Evolutionary conservation across 2,888 invertebrate species (phyloP), one percentile per base, ranked within the genome.

Genomic region (Apodemia hepburni): DNA sequence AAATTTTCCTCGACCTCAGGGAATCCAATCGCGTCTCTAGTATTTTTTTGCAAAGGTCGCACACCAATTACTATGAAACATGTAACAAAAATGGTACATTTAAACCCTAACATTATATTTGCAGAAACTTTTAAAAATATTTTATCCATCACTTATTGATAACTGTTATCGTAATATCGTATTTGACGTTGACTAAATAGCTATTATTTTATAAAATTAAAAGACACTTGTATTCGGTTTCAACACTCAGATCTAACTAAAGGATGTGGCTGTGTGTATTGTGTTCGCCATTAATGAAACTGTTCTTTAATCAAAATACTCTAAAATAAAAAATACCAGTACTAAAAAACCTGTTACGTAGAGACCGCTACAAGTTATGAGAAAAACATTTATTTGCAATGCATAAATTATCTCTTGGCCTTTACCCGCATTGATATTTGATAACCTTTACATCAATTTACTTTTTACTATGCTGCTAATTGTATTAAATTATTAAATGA

Each of bases 1-100:
- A 72, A 69, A 67, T 88, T 79, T 74, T 88, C 90, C 70, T 89
- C 89, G 6, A 69, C 51, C 71, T 90, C 90, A 18, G 89, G 90
- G 76, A 87, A 90, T 67, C 87, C 87, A 66, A 90, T 86, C 15
- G 76, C 73, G 68, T 78, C 81, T 66, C 72, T 74, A 47, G 70
- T 72, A 22, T 65, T 68, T 57, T 74, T 80, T 64, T 68, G 67
- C 58, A 76, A 78, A 5, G 71, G 69, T 59, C 71, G 66, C 18
- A 66, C 72, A 12, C 51, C 18, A 70, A 70, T 70, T 42, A 78
- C 65, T 45, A 81, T 64, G 29, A 69, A 59, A 62, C 65, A 45
- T 49, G 61, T 4, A 59, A 58, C 59, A 12, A 68, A 51, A 51
- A 51, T 22, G 22, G 22, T 22, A 51, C 22, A 51, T 18, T 51